These are phyloP conservation scores for Calycopis cecrops DNA, from an alignment of 1,140 invertebrate genomes.

Conservation along the genomic window DNA sequence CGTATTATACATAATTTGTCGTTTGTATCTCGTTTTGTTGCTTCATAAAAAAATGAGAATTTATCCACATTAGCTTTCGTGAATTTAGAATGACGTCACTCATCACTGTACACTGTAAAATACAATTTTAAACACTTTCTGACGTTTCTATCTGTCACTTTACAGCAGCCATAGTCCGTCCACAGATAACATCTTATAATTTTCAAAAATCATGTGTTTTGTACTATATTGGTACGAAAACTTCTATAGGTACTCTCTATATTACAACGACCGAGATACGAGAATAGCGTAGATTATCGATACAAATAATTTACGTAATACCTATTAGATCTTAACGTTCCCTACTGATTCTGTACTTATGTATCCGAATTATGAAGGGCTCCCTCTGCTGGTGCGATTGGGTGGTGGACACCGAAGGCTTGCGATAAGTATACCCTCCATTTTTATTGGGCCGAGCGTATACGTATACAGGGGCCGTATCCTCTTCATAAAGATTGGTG, in stretches of 20 bases:
- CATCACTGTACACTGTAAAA: too few species aligned
- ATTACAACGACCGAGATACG: background rate
- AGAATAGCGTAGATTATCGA: background rate
- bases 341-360: constrained; percentile 42
- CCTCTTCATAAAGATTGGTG: constrained; percentile 24
- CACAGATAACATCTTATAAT: background rate
- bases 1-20: too few species aligned
- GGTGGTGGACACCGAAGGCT: constrained; percentile 24
- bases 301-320: constrained; percentile 2
- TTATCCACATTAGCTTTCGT: too few species aligned
- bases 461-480: constrained; percentile 32
- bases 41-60: too few species aligned
- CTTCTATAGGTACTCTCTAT: background rate
- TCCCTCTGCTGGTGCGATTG: constrained; percentile 7
- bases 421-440: constrained; percentile 48
- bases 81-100: too few species aligned
- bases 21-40: too few species aligned
- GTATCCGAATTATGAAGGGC: constrained; percentile 49
- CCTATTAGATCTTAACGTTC: background rate
- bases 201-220: background rate
- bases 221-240: background rate
- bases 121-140: too few species aligned
- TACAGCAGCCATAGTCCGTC: too few species aligned
- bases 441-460: constrained; percentile 45
- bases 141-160: too few species aligned